Evolutionary conservation across 2,797 vertebrate genomes (phyloP), one percentile per base, ranked within the genome.

Genomic region (Pipistrellus pygmaeus): DNA sequence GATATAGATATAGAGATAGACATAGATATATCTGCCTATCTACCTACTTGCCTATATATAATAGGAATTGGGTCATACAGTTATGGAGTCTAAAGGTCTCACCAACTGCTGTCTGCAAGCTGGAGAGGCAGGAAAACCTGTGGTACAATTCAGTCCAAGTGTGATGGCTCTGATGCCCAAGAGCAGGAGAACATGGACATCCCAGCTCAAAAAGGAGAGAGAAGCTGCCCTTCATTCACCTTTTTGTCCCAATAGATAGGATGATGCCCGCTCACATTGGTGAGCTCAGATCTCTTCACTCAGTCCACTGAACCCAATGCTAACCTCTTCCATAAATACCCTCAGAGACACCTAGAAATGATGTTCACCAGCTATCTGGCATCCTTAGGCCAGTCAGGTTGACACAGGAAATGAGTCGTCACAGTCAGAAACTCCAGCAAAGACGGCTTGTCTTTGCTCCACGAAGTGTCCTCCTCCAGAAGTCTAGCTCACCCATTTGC

Each of bases 401-500:
- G 53, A 44, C 35, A 71, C 0, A 1, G 57, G 38, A 51, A 60
- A 76, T 60, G 25, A 66, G 17, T 3, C 18, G 0, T 18, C 17
- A 8, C 41, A n/a, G 30, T 44, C 25, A 13, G 48, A 9, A 53
- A 38, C 27, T 64, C 44, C 13, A 25, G 64, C 68, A 41, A 17
- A 44, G 51, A 27, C 3, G 55, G 20, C 53, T 51, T 55, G 46
- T 73, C 53, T 91, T 66, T 83, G 76, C 48, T 25, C 2, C 21
- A 32, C 7, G 0, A 0, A 0, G 12, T 41, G 13, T 64, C 57
- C 48, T 81, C 8, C 0, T 44, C 44, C 44, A 8, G 72, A 15
- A 14, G 75, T 25, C 48, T 7, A 5, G 6, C 11, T 55, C 5
- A 13, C 3, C 12, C 41, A 44, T 44, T 62, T n/a, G 60, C 3